Base-by-base conservation (phyloP, 2,113 vertebrate species). In the Forbesichthys papilliferus region DNA sequence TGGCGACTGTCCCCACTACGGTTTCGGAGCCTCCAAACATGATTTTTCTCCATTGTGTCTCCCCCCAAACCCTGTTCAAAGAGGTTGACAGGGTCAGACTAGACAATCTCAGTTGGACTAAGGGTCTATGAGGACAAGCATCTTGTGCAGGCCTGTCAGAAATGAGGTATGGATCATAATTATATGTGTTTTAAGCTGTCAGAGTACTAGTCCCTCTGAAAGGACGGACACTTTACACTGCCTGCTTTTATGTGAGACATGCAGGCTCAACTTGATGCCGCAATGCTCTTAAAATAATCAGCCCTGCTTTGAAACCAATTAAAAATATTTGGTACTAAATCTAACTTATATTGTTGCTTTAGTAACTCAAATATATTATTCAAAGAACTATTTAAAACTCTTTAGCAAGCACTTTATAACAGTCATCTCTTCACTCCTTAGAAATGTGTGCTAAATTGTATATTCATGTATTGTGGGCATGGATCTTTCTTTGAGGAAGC, bases 161-260 rank as follows among this genome's bases (percentile, higher is more conserved):
- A 58, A 70, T 69, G 58, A 62, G 9, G 42, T 13, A 51, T 12
- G 18, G 27, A 33, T 14, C 20, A 65, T 56, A 53, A 69, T 73
- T 9, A 56, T 53, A 54, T 53, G 33, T 3, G 9, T 71, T 54
- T 71, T 20, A 64, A 64, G 55, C 56, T 61, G 52, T 54, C 48
- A 52, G 63, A n/a, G 33, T 48, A 42, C 7, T 42, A 8, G 36
- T 42, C 36, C 36, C 65, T 70, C 74, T 80, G 81, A 74, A 69
- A 69, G 7, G 5, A 42, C 5, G 36, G 36, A 42, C 36, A 42
- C 36, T 42, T 4, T 27, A 27, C 27, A 27, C 27, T 42, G 36
- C 36, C 36, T 42, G 36, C 36, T 42, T 6, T 42, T 42, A 42
- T 42, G 5, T 42, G 36, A 42, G 36, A 42, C 36, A 42, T 5